These are phyloP conservation scores for Mormoops blainvillei DNA, from an alignment of 2,113 vertebrate species.

Conservation along the genomic window DNA sequence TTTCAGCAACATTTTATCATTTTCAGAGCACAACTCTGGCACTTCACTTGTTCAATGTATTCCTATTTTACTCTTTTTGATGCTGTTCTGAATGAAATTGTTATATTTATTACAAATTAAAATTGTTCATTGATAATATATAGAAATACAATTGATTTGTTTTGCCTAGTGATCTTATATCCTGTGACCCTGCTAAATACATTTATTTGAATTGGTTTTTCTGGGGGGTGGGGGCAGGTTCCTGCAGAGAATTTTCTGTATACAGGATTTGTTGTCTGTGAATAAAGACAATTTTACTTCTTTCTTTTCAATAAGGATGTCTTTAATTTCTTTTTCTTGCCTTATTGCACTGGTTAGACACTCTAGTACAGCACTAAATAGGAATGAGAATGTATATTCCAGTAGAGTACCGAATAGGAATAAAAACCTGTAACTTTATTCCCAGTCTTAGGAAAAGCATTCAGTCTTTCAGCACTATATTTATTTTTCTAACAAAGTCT, in stretches of 20 bases:
- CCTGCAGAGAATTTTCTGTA: not conserved
- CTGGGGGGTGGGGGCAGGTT: not conserved
- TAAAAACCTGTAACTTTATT: not conserved
- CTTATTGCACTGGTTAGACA: too few species aligned
- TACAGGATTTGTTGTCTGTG: not conserved
- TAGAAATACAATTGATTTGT: not conserved
- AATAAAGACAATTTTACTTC: too few species aligned
- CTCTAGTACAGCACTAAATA: not conserved
- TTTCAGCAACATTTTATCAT: not conserved
- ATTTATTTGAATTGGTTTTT: not conserved
- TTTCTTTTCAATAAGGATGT: too few species aligned
- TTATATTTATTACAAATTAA: not conserved
- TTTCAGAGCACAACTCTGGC: not conserved
- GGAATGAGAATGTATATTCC: not conserved
- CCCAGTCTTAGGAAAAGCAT: not conserved
- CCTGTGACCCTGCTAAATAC: not conserved
- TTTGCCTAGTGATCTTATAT: not conserved
- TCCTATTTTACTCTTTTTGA: not conserved
- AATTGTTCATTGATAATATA: not conserved
- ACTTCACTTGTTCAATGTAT: not conserved
- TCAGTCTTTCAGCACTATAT: not conserved
- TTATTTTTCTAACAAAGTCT: slow-evolving; percentile 10
- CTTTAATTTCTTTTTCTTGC: too few species aligned
- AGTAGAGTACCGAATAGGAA: not conserved
- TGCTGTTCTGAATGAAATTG: not conserved